Evolutionary conservation across 2,797 vertebrate species (phyloP).

Genomic region (Enteromius paludinosus): DNA sequence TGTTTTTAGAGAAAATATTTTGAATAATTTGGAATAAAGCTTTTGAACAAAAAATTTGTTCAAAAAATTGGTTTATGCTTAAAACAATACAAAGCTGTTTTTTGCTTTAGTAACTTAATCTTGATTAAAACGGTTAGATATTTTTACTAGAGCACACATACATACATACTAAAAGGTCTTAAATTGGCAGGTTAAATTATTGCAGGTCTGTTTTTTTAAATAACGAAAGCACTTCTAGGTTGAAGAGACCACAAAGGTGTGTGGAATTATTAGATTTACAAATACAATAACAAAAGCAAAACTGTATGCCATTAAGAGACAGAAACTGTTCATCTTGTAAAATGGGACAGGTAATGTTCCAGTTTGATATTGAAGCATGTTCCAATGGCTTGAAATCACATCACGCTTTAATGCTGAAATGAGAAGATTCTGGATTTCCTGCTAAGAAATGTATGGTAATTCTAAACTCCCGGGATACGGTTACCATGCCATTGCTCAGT

Average conservation of each 20-base stretch:
- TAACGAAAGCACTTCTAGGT: slow-evolving; percentile 56
- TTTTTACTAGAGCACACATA: background rate
- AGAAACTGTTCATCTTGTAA: background rate
- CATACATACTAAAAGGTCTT: too few species aligned
- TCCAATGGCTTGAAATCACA: slow-evolving; percentile 18
- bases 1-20: background rate
- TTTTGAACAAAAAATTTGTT: background rate
- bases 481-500: slow-evolving; percentile 30
- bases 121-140: background rate
- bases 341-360: background rate
- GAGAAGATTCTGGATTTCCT: slow-evolving; percentile 12
- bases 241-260: slow-evolving; percentile 55
- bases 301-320: background rate
- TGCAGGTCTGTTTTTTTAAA: background rate
- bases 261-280: background rate
- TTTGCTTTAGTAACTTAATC: background rate
- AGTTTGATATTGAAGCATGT: slow-evolving; percentile 6
- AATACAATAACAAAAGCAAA: background rate
- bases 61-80: background rate
- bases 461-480: slow-evolving; percentile 13
- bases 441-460: slow-evolving; percentile 22
- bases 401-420: slow-evolving; percentile 20
- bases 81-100: background rate
- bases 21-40: background rate
- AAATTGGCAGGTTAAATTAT: background rate